Evolutionary conservation across 1,140 invertebrate species (phyloP).

Genomic region (Rhagoletis zephyria): DNA sequence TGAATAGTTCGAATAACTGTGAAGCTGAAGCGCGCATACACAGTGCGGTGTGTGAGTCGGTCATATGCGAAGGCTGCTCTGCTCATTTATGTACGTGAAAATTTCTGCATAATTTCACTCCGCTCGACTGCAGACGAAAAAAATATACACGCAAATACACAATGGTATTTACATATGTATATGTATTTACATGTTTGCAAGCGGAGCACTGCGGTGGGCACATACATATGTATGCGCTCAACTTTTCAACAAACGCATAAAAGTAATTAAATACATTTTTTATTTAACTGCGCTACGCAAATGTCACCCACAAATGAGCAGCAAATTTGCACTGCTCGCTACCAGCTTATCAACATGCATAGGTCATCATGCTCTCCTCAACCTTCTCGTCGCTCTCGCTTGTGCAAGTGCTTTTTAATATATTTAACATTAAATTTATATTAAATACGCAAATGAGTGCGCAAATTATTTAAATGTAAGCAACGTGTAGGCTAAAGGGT

Average conservation of each 20-base stretch:
- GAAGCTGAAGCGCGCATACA: background rate
- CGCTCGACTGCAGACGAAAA: background rate
- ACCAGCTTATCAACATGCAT: background rate
- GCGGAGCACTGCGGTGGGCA: background rate
- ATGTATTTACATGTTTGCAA: background rate
- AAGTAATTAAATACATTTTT: constrained; percentile 51
- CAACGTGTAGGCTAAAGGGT: background rate
- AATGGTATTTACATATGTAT: background rate
- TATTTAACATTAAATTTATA: constrained; percentile 47
- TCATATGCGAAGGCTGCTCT: background rate
- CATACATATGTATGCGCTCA: background rate
- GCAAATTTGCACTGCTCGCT: background rate
- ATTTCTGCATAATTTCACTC: constrained; percentile 43
- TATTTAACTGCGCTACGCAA: constrained; percentile 17
- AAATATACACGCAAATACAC: no score
- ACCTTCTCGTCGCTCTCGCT: background rate
- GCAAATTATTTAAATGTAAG: constrained; percentile 44
- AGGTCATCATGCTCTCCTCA: background rate
- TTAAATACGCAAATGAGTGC: constrained; percentile 38
- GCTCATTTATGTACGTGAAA: constrained; percentile 35
- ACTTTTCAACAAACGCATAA: constrained; percentile 34
- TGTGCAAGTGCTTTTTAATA: background rate
- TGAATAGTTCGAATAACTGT: background rate
- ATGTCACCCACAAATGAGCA: background rate
- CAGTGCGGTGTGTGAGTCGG: background rate